Evolutionary conservation across 2,888 invertebrate genomes (phyloP).

Genomic region (Drosophila kuntzei): DNA sequence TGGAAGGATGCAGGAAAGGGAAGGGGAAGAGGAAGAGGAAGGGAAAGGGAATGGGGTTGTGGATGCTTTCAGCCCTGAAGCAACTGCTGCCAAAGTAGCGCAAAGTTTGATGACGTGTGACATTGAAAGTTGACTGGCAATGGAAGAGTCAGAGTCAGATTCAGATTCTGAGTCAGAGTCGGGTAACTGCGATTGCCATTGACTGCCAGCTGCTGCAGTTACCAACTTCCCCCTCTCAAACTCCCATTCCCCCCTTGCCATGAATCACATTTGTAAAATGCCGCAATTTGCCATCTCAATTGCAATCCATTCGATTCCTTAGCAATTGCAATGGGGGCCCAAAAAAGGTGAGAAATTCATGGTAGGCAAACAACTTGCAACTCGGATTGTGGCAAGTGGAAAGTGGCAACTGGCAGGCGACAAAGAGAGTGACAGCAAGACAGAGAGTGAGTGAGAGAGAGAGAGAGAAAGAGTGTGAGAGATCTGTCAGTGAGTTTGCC

Average conservation of each 20-base stretch:
- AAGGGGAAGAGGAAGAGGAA: not conserved
- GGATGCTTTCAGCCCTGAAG: conserved; percentile 12
- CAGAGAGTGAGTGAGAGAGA: not conserved
- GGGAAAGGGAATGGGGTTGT: not conserved
- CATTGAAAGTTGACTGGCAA: conserved; percentile 69
- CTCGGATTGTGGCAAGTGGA: conserved; percentile 16
- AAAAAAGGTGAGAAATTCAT: conserved; percentile 21
- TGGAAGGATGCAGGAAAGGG: conserved; percentile 7
- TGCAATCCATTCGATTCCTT: conserved; percentile 36
- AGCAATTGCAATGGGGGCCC: conserved; percentile 19
- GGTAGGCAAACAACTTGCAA: conserved; percentile 19
- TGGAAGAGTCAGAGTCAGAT: conserved; percentile 26
- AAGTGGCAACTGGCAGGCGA: conserved; percentile 9
- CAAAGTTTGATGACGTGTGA: conserved; percentile 75
- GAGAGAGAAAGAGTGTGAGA: not conserved
- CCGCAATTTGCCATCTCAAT: conserved; percentile 67
- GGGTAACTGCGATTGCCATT: conserved; percentile 19
- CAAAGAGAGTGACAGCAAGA: not conserved
- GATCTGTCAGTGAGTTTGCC: conserved; percentile 10
- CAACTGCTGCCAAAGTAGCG: conserved; percentile 35
- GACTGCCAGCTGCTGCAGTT: conserved; percentile 7
- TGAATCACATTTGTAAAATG: conserved; percentile 46
- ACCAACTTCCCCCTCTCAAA: not conserved
- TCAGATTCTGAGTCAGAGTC: conserved; percentile 16
- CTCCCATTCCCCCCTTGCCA: not conserved